Base-by-base conservation (phyloP, 1,140 invertebrate genomes). In the Plodia interpunctella region DNA sequence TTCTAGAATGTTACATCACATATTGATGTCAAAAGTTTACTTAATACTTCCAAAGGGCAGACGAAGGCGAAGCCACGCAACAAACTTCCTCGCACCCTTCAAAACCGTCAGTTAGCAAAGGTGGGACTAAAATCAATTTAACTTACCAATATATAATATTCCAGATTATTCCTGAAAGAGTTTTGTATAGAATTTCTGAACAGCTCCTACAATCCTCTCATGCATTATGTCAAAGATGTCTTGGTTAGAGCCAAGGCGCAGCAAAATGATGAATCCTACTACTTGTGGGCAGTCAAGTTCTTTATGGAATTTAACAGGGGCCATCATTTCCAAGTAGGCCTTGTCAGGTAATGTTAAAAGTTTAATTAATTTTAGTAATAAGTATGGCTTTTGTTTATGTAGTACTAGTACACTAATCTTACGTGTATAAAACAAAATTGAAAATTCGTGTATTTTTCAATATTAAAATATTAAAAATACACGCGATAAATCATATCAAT, bases 281-380 rank as follows among this genome's bases (percentile, higher is more conserved):
- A 98, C 87, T 90, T 99, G 51, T 98, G 97, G 97, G 94, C 96
- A 6, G 91, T 98, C 71, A 94, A 95, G 78, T 99, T 99, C 90
- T 99, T 99, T 85, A 98, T 99, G 97, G 96, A 98, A 88, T 99
- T 99, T 88, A 98, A 98, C 92, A 93, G 98, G 66, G 91, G 94
- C 74, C 92, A 91, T 68, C 94, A 94, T 73, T 96, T 97, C 77
- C 92, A 96, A 89, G 93, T 98, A 64, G 96, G 97, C 87, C 91
- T 97, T 67, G 94, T 98, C 55, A 96, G 96, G 96, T 97, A 90
- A 91, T n/a, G n/a, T n/a, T n/a, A n/a, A n/a, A n/a, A n/a, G n/a
- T n/a, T n/a, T n/a, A n/a, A n/a, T n/a, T n/a, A n/a, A n/a, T n/a
- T n/a, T n/a, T n/a, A n/a, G n/a, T n/a, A n/a, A n/a, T n/a, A n/a